phyloP scores from a whole-genome alignment of 2,888 invertebrate species.

The Lochmaea capreae region DNA sequence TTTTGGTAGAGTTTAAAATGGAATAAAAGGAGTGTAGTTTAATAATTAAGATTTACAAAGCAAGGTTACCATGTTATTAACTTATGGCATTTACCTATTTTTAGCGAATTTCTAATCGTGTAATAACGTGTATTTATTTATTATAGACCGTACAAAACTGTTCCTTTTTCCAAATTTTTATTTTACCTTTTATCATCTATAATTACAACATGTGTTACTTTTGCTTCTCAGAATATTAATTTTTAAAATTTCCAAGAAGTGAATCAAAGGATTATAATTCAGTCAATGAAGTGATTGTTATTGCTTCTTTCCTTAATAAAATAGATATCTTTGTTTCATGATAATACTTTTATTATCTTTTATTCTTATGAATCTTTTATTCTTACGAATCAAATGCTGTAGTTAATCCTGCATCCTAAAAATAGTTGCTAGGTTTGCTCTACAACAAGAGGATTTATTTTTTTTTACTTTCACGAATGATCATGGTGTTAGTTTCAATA shows the following conservation, averaged over 20 bases:
- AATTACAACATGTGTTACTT: neutral
- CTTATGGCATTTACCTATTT: neutral
- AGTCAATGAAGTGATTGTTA: neutral
- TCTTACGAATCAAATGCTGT: neutral
- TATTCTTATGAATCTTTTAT: neutral
- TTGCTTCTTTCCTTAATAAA: neutral
- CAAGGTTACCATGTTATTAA: neutral
- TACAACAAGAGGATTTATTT: too few species aligned
- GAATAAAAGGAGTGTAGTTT: conserved; percentile 3
- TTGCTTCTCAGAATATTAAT: neutral
- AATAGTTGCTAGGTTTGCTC: too few species aligned
- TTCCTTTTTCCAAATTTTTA: neutral
- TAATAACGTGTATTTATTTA: neutral
- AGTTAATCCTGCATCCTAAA: too few species aligned
- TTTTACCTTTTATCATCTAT: neutral
- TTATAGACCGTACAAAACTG: neutral
- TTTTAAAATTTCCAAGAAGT: neutral
- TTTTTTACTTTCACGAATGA: too few species aligned
- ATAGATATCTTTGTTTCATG: neutral
- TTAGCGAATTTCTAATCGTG: neutral
- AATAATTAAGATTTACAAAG: conserved; percentile 8
- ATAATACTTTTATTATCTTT: neutral
- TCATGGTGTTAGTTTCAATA: too few species aligned
- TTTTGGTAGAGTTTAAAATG: conserved; percentile 12
- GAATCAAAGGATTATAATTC: neutral